Evolutionary conservation across 2,888 invertebrate species (phyloP).

Genomic region (Drosophila recens): DNA sequence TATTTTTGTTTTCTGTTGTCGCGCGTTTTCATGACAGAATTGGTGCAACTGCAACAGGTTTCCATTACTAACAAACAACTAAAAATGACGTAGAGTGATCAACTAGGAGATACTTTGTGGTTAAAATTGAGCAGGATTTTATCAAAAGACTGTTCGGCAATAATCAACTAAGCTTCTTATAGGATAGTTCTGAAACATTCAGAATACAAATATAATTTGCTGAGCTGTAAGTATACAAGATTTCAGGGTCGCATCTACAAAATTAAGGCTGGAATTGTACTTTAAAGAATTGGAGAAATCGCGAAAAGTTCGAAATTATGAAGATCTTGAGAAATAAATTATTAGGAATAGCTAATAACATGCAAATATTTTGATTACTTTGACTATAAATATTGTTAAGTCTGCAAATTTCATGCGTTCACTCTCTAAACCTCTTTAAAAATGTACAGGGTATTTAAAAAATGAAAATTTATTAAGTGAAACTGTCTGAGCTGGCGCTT

Average conservation of each 20-base stretch:
- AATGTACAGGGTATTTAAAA: conserved; percentile 26
- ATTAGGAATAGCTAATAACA: too few species aligned
- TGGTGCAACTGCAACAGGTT: conserved; percentile 75
- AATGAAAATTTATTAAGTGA: conserved; percentile 39
- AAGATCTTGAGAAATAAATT: background rate
- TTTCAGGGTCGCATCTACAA: background rate
- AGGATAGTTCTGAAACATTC: background rate
- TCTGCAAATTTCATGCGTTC: background rate
- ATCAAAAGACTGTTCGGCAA: too few species aligned
- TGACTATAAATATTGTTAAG: too few species aligned
- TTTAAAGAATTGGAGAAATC: background rate
- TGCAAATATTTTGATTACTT: too few species aligned
- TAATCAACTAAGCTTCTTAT: background rate
- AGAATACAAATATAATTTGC: background rate
- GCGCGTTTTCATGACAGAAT: conserved; percentile 72
- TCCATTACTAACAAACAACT: conserved; percentile 22
- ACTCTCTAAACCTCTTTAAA: background rate
- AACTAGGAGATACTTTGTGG: conserved; percentile 18
- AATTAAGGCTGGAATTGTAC: background rate
- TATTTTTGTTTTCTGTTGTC: conserved; percentile 60
- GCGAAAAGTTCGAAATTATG: background rate
- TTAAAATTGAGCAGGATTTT: background rate
- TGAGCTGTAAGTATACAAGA: background rate
- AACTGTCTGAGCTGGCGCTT: conserved; percentile 48
- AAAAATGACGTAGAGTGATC: conserved; percentile 4